phyloP scores from a whole-genome alignment of 1,140 invertebrate genomes.

The Anastrepha ludens region DNA sequence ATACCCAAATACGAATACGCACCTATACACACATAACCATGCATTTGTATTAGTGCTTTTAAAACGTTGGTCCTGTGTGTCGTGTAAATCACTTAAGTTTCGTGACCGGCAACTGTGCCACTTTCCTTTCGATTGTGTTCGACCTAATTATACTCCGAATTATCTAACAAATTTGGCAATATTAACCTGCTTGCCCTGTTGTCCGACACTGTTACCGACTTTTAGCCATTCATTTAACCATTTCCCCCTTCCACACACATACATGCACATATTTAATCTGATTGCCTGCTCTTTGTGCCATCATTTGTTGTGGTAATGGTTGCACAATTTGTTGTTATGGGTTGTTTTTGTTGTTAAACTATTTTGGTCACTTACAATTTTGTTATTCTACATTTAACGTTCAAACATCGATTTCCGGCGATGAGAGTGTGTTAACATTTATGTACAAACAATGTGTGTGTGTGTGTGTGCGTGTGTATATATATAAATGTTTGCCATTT shows the following conservation, averaged over 20 bases:
- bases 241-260: not conserved
- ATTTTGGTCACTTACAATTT: not conserved
- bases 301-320: conserved; percentile 40
- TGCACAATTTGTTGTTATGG: conserved; percentile 24
- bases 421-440: not conserved
- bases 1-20: not conserved
- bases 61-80: not conserved
- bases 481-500: not conserved
- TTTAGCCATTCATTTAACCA: conserved; percentile 7
- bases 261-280: not conserved
- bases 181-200: not conserved
- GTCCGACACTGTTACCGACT: not conserved
- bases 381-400: conserved; percentile 21
- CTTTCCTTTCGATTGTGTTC: not conserved
- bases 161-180: not conserved
- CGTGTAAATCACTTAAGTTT: conserved; percentile 16
- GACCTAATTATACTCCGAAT: conserved; percentile 37
- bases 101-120: not conserved
- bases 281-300: conserved; percentile 6
- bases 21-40: not conserved
- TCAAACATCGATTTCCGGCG: conserved; percentile 30
- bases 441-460: not conserved
- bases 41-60: not conserved
- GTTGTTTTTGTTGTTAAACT: not conserved
- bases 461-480: not conserved